phyloP scores from a whole-genome alignment of 2,888 invertebrate species.

The Hirtodrosophila duncani region DNA sequence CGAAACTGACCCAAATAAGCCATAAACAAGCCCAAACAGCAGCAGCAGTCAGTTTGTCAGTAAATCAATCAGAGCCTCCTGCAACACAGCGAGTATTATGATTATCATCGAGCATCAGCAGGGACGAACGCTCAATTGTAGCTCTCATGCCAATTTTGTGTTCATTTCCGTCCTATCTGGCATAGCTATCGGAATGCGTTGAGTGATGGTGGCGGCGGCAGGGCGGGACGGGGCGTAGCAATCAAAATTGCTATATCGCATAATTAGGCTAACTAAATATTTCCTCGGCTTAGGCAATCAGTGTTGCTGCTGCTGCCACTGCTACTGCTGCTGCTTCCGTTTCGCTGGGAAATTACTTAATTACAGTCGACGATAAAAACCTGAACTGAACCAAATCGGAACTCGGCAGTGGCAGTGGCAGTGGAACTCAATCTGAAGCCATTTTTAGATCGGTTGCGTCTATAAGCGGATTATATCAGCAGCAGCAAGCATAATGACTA shows the following conservation, averaged over 20 bases:
- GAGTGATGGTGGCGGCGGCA: conserved; percentile 1
- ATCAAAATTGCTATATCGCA: conserved; percentile 56
- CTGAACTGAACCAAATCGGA: neutral
- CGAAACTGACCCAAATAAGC: too few relatives aligned
- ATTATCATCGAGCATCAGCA: conserved; percentile 38
- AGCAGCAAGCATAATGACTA: conserved; percentile 43
- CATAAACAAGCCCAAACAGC: too few relatives aligned
- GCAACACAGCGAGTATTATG: too few relatives aligned
- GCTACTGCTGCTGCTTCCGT: conserved; percentile 56
- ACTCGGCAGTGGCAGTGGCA: neutral
- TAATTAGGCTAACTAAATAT: conserved; percentile 70
- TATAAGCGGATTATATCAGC: conserved; percentile 45
- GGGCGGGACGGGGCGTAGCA: conserved; percentile 15
- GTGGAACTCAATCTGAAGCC: neutral
- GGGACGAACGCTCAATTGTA: conserved; percentile 52
- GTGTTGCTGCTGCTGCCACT: conserved; percentile 6
- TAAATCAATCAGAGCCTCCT: too few relatives aligned
- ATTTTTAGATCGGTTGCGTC: conserved; percentile 11
- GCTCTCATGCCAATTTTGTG: conserved; percentile 50
- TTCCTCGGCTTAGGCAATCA: conserved; percentile 27
- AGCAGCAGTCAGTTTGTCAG: too few relatives aligned
- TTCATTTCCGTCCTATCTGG: conserved; percentile 45
- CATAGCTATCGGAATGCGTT: too few relatives aligned
- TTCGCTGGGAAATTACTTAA: conserved; percentile 61
- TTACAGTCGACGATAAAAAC: conserved; percentile 50